Base-by-base conservation (phyloP, 2,888 invertebrate genomes). In the Melanotus villosus region DNA sequence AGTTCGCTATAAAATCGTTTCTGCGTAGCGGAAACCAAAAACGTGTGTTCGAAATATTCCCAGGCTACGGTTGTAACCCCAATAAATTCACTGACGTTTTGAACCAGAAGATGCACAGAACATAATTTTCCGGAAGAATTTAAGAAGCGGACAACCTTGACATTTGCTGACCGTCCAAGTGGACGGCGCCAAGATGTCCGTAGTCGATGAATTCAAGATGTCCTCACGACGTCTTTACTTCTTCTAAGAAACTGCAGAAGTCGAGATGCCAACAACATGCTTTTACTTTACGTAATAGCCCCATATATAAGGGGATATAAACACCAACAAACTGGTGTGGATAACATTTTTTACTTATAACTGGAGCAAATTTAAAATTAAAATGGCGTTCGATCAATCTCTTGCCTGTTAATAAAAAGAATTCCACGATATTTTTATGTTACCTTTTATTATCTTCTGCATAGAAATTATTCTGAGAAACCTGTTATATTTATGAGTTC, bases 101-200 rank as follows among this genome's bases (percentile, higher is more conserved):
- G 26, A 38, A 2, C 36, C 14, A 38, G 14, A 38, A n/a, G 36
- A n/a, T 14, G 14, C n/a, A 1, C 36, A n/a, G 36, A 21, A 14
- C 23, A 21, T 26, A 12, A 26, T 14, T 23, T 47, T 47, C 47
- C 47, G 47, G 45, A 60, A 54, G 54, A 30, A 32, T 36, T 58
- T 36, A 26, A 26, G 50, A 62, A 52, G 45, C 41, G 45, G 34
- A 18, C 45, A 36, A 18, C 57, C 65, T 65, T 57, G 65, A 65
- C 65, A 65, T 65, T 65, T 57, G 65, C 65, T 54, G 54, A 52
- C 43, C 54, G 54, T 50, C 54, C 54, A 36, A 41, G 52, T 47
- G 26, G 47, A 21, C 47, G 47, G 47, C 47, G 47, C 47, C 47
- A 47, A 47, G 58, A 58, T 63, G 58, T 57, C 65, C 65, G 65